Percentiles rank a stretch among this genome's conserved stretches.
Evolutionary conservation across 2,888 invertebrate genomes (phyloP).

Genomic region (Hirtodrosophila cameraria): DNA sequence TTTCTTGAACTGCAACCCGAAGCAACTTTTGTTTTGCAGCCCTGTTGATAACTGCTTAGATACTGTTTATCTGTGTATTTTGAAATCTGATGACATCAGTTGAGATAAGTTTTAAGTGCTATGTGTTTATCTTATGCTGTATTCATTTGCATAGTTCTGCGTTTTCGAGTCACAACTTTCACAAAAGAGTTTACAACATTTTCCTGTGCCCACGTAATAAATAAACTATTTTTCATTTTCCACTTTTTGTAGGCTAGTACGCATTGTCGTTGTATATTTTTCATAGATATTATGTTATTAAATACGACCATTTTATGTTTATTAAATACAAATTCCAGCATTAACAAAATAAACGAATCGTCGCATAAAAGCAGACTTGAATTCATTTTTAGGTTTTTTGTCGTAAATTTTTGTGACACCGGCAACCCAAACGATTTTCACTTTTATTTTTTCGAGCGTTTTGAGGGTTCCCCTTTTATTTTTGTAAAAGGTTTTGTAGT

Average conservation of each 20-base stretch:
- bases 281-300: conserved; percentile 24
- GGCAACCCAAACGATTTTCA: conserved; percentile 36
- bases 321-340: conserved; percentile 69
- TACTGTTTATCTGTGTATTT: conserved; percentile 18
- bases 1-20: no score
- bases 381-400: conserved; percentile 40
- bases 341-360: conserved; percentile 32
- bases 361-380: conserved; percentile 33
- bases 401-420: conserved; percentile 52
- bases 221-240: conserved; percentile 37
- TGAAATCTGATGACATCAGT: conserved; percentile 3
- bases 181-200: conserved; percentile 30
- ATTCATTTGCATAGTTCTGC: conserved; percentile 23
- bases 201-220: conserved; percentile 30
- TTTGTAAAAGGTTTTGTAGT: conserved; percentile 37
- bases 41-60: conserved; percentile 26
- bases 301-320: conserved; percentile 53
- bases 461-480: conserved; percentile 6
- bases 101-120: conserved; percentile 18
- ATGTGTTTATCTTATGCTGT: conserved; percentile 15
- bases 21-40: no score
- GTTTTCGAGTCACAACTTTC: conserved; percentile 23
- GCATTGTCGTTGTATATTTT: conserved; percentile 1
- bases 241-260: neutral
- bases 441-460: conserved; percentile 30